Evolutionary conservation across 1,140 invertebrate genomes (phyloP), one percentile per base, ranked within the genome.

Genomic region (Aphelenchoides fujianensis): DNA sequence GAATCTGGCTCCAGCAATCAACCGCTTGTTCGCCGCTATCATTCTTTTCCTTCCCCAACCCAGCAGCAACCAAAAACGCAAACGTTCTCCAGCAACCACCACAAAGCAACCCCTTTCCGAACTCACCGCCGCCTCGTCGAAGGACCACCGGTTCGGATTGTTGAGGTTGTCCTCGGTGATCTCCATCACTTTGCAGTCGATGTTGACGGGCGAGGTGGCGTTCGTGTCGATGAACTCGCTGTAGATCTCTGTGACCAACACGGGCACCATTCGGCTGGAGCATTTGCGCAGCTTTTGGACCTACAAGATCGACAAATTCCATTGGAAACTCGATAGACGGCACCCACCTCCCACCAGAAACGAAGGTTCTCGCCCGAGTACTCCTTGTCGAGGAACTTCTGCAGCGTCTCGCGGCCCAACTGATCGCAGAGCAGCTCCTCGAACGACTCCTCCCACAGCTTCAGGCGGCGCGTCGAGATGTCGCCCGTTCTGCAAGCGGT

Each of bases 331-430:
- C 41, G 23, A 12, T 16, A 48, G 41, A 12, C n/a, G n/a, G 12
- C 12, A 66, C 73, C 68, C 32, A 82, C 80, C 59, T 84, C 81
- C 79, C 72, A 74, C 83, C 83, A 83, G 64, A 83, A 83, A 32
- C 94, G 95, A 72, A 98, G 89, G 88, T 99, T 99, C 89, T 98
- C 96, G 52, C 92, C 92, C 82, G 93, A 96, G 86, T 98, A 98
- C 87, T 98, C 96, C 98, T 84, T 95, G 92, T 53, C 98, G 88
- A 75, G 70, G 87, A 97, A 84, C 82, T 91, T 91, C 73, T 91
- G 90, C 86, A 98, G 97, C 86, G 98, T 95, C 72, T 98, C 95
- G 74, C 91, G 87, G 2, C 96, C 96, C n/a, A 92, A 92, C 12
- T 91, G 90, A 87, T 97, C 95, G 0, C 89, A 90, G 66, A 97